These are phyloP conservation scores for Eristalinus sepulchralis DNA, from an alignment of 2,888 invertebrate species.

Conservation along the genomic window DNA sequence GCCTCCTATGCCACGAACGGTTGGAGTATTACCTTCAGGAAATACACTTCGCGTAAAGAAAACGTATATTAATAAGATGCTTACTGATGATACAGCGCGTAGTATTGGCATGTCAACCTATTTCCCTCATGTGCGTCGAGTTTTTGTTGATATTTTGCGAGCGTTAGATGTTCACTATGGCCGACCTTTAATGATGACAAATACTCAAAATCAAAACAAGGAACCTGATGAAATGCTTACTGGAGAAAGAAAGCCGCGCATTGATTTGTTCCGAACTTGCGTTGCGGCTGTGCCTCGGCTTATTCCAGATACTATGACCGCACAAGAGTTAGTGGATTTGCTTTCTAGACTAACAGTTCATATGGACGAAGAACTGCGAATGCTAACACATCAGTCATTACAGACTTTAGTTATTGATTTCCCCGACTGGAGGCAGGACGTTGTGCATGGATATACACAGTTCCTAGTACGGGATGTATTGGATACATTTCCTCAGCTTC, in stretches of 20 bases:
- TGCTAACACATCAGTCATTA: constrained; percentile 95
- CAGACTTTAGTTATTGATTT: constrained; percentile 98
- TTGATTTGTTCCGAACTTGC: constrained; percentile 98
- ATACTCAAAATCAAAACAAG: constrained; percentile 96
- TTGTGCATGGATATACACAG: constrained; percentile 95
- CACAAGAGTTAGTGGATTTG: constrained; percentile 96
- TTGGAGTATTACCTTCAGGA: constrained; percentile 96
- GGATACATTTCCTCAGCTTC: constrained; percentile 83
- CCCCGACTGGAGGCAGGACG: constrained; percentile 98
- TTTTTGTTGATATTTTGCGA: constrained; percentile 96
- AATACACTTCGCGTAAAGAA: constrained; percentile 97
- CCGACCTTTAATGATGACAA: constrained; percentile 97
- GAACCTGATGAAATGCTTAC: constrained; percentile 95
- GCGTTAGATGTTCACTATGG: constrained; percentile 98
- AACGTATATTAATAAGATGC: constrained; percentile 97
- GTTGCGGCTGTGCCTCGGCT: constrained; percentile 98
- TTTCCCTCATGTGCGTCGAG: constrained; percentile 96
- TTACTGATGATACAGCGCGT: constrained; percentile 97
- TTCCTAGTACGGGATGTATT: constrained; percentile 95
- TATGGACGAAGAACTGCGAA: constrained; percentile 98
- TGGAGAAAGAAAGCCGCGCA: constrained; percentile 97
- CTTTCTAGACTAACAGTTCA: constrained; percentile 97
- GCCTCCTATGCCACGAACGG: constrained; percentile 98
- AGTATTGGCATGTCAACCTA: constrained; percentile 98
- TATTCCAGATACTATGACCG: constrained; percentile 98